Percentiles rank a stretch among this genome's conserved stretches.
These are phyloP conservation scores for Macaria liturata DNA, from an alignment of 2,888 invertebrate genomes.

Conservation along the genomic window DNA sequence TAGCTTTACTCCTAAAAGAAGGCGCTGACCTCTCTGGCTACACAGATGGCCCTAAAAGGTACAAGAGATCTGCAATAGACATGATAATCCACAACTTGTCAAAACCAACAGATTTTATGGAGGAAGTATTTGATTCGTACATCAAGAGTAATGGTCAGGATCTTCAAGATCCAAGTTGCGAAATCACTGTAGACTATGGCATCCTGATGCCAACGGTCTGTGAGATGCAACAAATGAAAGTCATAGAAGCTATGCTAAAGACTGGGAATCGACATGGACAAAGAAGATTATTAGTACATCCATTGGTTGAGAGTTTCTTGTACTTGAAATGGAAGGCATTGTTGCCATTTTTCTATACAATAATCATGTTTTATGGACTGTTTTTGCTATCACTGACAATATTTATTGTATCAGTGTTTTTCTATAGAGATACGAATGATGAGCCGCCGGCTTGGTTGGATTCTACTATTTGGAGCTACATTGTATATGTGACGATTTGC, in stretches of 20 bases:
- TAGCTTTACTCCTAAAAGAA: constrained; percentile 64
- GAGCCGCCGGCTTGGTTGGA: constrained; percentile 54
- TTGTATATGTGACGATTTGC: constrained; percentile 61
- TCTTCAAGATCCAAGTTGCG: constrained; percentile 58
- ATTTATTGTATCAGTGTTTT: constrained; percentile 74
- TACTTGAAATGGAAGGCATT: constrained; percentile 82
- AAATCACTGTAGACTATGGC: constrained; percentile 77
- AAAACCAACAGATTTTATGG: constrained; percentile 78
- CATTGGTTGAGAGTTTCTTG: constrained; percentile 81
- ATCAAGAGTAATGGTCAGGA: constrained; percentile 72
- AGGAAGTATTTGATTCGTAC: constrained; percentile 78
- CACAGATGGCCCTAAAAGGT: constrained; percentile 67
- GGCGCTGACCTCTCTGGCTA: constrained; percentile 74
- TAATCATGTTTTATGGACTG: constrained; percentile 73
- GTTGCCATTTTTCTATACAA: constrained; percentile 78
- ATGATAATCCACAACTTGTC: constrained; percentile 77
- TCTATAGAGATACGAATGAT: constrained; percentile 64
- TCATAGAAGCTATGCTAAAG: constrained; percentile 79
- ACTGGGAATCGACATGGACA: constrained; percentile 78
- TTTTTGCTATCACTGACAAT: constrained; percentile 77
- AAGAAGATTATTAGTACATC: constrained; percentile 78
- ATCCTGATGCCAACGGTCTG: constrained; percentile 70
- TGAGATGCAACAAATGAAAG: constrained; percentile 80
- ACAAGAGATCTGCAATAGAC: constrained; percentile 73
- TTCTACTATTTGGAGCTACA: constrained; percentile 61